Evolutionary conservation across 1,140 invertebrate genomes (phyloP), one percentile per base, ranked within the genome.

Genomic region (Sinella curviseta): DNA sequence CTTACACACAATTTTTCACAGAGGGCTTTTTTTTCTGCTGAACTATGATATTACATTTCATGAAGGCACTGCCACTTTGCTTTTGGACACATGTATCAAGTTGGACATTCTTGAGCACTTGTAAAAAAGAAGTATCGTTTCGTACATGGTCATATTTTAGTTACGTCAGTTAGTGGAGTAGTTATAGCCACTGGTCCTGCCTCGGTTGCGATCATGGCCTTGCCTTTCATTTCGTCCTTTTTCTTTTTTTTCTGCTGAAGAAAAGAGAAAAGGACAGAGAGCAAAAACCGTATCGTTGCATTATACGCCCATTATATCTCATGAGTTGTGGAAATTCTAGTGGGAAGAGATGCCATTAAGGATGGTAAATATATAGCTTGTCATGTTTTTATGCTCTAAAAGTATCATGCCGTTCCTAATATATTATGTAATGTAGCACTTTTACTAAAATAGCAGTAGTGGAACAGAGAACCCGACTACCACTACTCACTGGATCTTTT

Each of bases 231-330:
- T 30, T 24, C 65, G 30, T 33, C 31, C 31, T 70, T 30, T 70
- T 30, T 30, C 31, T 70, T 65, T 26, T 26, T 26, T 26, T 26
- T 65, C 8, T n/a, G 8, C 16, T n/a, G 24, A 17, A 8, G 24
- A 65, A 26, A 65, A 65, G 57, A n/a, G 57, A 65, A 26, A 48
- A 48, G 39, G 39, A 48, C 39, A 48, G 20, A 20, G 39, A 48
- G 57, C 57, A 65, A 65, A 70, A 70, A 70, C 65, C 65, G 31
- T 30, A 4, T 31, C 12, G 65, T 70, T 70, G 65, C 30, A 70
- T 31, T 70, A 70, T 70, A 70, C 65, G 65, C 65, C 65, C 65
- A 70, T 70, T 70, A 33, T 70, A 70, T 70, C 65, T 70, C 65
- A 30, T 70, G 65, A 70, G 65, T 24, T 30, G 65, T 33, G 26